Conservation (phyloP, 1,140 invertebrate genomes). For the Drosophila funebris region DNA sequence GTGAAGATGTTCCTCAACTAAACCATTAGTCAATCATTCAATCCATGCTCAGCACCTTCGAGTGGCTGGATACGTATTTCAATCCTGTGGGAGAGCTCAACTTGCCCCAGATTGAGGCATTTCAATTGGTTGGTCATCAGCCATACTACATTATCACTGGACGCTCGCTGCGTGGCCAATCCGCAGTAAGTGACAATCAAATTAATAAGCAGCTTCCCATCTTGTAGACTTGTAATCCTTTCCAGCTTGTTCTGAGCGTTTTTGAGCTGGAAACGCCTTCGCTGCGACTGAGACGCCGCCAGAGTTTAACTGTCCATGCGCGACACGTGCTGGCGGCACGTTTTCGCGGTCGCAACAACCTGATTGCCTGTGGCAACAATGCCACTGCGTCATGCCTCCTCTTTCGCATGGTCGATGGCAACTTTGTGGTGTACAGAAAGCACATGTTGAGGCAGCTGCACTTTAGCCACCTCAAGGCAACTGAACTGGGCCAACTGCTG, state of each 20-base stretch:
- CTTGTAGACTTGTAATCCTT: not conserved
- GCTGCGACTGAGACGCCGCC: conserved; percentile 44
- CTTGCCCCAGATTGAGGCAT: conserved; percentile 52
- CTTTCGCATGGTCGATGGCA: conserved; percentile 69
- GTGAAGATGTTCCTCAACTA: no score
- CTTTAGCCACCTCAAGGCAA: conserved; percentile 49
- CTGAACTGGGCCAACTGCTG: conserved; percentile 48
- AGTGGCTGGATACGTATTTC: conserved; percentile 75
- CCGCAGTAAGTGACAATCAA: conserved; percentile 44
- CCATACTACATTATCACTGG: conserved; percentile 63
- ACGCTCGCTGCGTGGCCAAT: conserved; percentile 45
- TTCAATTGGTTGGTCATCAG: conserved; percentile 57
- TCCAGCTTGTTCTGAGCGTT: conserved; percentile 60
- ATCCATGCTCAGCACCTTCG: conserved; percentile 55
- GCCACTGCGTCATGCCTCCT: conserved; percentile 33
- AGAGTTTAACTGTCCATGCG: conserved; percentile 61
- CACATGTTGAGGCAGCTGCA: conserved; percentile 39
- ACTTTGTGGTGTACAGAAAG: conserved; percentile 62
- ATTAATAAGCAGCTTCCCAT: not conserved
- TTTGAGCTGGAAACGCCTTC: conserved; percentile 45
- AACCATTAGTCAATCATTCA: not conserved
- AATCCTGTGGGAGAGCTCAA: conserved; percentile 69
- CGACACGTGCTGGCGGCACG: conserved; percentile 41
- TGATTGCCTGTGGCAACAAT: conserved; percentile 55
- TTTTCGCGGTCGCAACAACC: conserved; percentile 57